phyloP scores from a whole-genome alignment of 2,113 vertebrate genomes.

The Bettongia penicillata region DNA sequence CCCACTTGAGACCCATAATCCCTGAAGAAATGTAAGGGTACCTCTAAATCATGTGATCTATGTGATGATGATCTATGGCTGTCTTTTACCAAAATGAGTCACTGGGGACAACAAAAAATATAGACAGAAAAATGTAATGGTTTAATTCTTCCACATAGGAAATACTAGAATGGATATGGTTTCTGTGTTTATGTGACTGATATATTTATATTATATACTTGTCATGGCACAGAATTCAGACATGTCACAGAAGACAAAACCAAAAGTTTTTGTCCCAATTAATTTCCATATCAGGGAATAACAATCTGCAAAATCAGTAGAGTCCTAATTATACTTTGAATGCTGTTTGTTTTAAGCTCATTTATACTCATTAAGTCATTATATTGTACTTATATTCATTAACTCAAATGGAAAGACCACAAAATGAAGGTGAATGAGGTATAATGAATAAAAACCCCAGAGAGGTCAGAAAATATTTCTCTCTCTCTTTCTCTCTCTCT shows the following conservation, averaged over 20 bases:
- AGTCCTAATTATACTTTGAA: background rate
- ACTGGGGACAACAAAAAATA: background rate
- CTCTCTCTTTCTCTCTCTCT: background rate
- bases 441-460: background rate
- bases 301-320: conserved; percentile 18
- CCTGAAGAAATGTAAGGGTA: background rate
- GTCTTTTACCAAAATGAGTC: no score
- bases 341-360: background rate
- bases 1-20: background rate
- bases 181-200: background rate
- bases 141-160: background rate
- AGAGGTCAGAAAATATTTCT: background rate
- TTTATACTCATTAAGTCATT: background rate
- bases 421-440: background rate
- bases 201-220: background rate
- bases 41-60: background rate
- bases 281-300: conserved; percentile 1
- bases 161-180: conserved; percentile 12
- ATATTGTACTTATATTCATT: background rate
- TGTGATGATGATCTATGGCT: no score
- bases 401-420: background rate
- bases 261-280: background rate
- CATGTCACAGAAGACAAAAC: background rate
- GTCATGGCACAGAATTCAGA: conserved; percentile 40
- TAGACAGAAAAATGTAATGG: background rate